phyloP scores from a whole-genome alignment of 2,797 vertebrate genomes.

The Tokudaia tokunoshimensis region DNA sequence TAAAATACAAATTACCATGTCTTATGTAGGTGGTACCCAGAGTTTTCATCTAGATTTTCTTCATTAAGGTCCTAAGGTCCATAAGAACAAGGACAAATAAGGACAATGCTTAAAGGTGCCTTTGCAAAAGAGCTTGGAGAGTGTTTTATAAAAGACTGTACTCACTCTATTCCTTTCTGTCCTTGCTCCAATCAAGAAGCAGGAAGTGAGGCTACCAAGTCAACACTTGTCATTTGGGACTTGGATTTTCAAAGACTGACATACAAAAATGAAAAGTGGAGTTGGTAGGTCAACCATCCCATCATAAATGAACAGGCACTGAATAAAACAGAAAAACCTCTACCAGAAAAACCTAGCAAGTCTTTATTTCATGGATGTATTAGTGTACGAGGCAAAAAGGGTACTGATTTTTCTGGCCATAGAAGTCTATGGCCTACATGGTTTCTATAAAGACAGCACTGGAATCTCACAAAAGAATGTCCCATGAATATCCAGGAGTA shows the following conservation, averaged over 20 bases:
- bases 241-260: neutral
- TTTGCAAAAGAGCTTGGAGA: neutral
- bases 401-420: neutral
- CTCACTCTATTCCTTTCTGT: neutral
- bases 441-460: neutral
- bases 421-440: neutral
- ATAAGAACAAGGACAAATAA: neutral
- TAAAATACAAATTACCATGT: neutral
- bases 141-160: neutral
- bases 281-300: neutral
- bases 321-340: neutral
- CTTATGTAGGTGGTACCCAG: neutral
- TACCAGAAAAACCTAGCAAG: neutral
- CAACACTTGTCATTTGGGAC: neutral
- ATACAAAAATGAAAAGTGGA: neutral
- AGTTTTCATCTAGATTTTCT: neutral
- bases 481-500: neutral
- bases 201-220: neutral
- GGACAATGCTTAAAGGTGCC: neutral
- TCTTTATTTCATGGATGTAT: neutral
- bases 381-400: neutral
- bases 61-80: neutral
- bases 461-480: neutral
- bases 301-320: neutral
- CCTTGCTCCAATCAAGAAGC: constrained; percentile 41